These are phyloP conservation scores for Accipiter virgatus DNA, from an alignment of 2,113 vertebrate species.

Conservation along the genomic window DNA sequence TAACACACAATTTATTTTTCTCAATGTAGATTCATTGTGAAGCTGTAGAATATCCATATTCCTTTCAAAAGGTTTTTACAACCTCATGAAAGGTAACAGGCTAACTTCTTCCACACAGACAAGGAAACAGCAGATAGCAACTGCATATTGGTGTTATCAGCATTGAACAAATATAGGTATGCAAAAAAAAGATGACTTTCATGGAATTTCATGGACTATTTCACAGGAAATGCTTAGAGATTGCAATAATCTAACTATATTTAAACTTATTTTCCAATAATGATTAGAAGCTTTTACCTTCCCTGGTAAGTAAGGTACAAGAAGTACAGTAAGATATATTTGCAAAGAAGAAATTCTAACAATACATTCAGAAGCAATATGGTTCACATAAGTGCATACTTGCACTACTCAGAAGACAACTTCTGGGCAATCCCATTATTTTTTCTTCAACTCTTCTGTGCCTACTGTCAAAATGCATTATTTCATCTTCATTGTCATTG, in stretches of 20 bases:
- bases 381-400: neutral
- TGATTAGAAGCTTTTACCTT: neutral
- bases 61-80: neutral
- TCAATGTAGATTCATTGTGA: fast-evolving
- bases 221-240: neutral
- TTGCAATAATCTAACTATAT: neutral
- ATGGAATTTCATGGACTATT: neutral
- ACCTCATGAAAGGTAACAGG: neutral
- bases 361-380: neutral
- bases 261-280: neutral
- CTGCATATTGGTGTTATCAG: neutral
- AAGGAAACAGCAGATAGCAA: neutral
- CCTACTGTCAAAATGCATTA: constrained; percentile 69
- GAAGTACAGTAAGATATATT: neutral
- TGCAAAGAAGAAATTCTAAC: neutral
- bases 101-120: neutral
- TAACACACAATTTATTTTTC: neutral
- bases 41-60: neutral
- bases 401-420: neutral
- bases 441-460: constrained; percentile 43
- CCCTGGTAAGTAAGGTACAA: neutral
- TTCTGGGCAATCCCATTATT: neutral
- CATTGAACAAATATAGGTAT: neutral
- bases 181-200: neutral
- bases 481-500: constrained; percentile 57